Evolutionary conservation across 1,140 invertebrate genomes (phyloP).

Genomic region (Drosophila orosa): DNA sequence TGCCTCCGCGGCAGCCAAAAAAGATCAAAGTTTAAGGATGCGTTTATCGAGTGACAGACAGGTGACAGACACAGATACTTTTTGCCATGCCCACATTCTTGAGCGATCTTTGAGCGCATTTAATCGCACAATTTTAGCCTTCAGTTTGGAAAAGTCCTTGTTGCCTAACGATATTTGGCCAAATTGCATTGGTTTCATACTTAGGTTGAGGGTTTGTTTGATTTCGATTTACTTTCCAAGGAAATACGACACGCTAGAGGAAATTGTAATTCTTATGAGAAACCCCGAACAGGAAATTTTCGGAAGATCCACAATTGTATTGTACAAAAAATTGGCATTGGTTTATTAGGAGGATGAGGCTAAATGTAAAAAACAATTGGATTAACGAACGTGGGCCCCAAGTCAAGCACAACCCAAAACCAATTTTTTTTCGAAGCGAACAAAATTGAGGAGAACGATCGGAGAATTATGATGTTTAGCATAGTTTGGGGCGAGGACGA

Average conservation of each 20-base stretch:
- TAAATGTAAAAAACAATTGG: conserved; percentile 16
- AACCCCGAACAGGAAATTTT: conserved; percentile 41
- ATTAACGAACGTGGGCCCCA: conserved; percentile 22
- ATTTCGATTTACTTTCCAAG: conserved; percentile 55
- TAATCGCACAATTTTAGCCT: conserved; percentile 51
- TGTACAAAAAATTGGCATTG: conserved; percentile 57
- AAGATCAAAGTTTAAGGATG: conserved; percentile 24
- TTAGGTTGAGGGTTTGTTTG: conserved; percentile 56
- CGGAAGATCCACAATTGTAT: conserved; percentile 49
- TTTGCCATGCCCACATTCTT: conserved; percentile 47
- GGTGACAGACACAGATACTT: conserved; percentile 32
- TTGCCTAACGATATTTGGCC: conserved; percentile 68
- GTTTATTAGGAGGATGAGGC: conserved; percentile 30
- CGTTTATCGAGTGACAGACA: conserved; percentile 18
- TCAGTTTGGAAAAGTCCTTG: conserved; percentile 37
- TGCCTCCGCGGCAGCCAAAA: conserved; percentile 28
- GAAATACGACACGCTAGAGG: conserved; percentile 28
- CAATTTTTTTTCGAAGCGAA: conserved; percentile 57
- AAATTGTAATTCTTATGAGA: conserved; percentile 68
- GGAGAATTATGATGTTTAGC: conserved; percentile 37
- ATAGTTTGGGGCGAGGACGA: conserved; percentile 42
- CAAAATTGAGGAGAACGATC: conserved; percentile 36
- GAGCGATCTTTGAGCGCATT: conserved; percentile 50
- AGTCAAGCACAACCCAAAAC: conserved; percentile 50
- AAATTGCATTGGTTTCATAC: conserved; percentile 74